Percentiles rank a stretch among this genome's conserved stretches.
phyloP scores from a whole-genome alignment of 2,797 vertebrate genomes.

The Lepilemur ruficaudatus region DNA sequence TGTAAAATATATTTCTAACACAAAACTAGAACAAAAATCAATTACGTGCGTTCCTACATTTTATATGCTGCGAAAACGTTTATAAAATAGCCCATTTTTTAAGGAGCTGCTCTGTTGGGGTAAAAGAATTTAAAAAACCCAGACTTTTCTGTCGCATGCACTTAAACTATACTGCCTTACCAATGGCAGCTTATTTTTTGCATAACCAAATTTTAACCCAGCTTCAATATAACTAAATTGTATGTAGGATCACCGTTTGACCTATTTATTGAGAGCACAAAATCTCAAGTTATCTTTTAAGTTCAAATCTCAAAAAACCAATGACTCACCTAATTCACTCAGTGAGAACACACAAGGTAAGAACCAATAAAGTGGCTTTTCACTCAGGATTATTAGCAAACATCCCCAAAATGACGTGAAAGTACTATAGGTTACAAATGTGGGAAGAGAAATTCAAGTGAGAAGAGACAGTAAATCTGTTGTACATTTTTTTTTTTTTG shows the following conservation, averaged over 20 bases:
- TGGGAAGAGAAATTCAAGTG: neutral
- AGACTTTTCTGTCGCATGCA: neutral
- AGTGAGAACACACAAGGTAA: neutral
- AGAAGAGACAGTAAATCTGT: neutral
- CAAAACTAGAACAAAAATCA: neutral
- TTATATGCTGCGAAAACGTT: neutral
- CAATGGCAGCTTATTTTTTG: neutral
- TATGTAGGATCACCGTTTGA: neutral
- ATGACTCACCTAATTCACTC: neutral
- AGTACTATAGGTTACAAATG: neutral
- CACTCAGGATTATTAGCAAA: neutral
- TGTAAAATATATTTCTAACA: neutral
- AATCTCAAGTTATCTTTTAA: slow-evolving; percentile 10
- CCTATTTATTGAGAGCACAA: neutral
- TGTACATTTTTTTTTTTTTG: neutral
- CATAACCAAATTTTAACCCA: neutral
- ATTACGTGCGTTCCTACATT: neutral
- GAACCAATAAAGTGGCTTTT: neutral
- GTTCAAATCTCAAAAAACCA: neutral
- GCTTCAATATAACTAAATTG: neutral
- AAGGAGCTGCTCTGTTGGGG: neutral
- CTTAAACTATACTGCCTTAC: neutral
- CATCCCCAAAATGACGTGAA: neutral
- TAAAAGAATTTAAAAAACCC: neutral
- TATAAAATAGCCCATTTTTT: neutral